phyloP scores from a whole-genome alignment of 2,888 invertebrate species.

The Hanleya hanleyi region DNA sequence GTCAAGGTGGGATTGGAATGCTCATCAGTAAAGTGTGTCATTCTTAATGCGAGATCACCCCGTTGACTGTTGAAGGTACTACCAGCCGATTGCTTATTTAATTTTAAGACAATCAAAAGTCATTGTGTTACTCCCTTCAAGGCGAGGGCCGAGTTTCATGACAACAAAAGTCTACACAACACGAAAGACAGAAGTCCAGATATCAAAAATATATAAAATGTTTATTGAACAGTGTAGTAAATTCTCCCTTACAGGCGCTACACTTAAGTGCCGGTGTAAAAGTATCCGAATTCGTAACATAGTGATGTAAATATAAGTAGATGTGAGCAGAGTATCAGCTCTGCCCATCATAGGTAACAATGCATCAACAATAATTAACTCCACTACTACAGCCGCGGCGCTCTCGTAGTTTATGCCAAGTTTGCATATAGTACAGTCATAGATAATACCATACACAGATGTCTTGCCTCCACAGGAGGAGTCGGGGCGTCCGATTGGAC shows the following conservation, averaged over 20 bases:
- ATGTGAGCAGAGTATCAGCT: slow-evolving; percentile 1
- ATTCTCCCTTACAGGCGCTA: slow-evolving; percentile 7
- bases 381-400: neutral
- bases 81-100: no score
- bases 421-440: slow-evolving; percentile 2
- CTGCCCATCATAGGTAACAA: slow-evolving; percentile 1
- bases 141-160: no score
- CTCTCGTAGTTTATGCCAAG: neutral
- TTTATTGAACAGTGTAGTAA: slow-evolving; percentile 12
- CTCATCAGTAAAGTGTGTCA: no score
- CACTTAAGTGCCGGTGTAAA: slow-evolving; percentile 12
- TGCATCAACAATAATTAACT: slow-evolving; percentile 3
- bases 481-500: no score
- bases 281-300: slow-evolving; percentile 10
- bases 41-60: no score
- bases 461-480: no score
- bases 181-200: no score
- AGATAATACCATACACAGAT: slow-evolving; percentile 1
- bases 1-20: no score
- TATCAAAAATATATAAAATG: slow-evolving; percentile 11
- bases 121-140: no score
- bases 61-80: no score
- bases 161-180: no score
- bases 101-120: no score
- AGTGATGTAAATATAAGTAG: slow-evolving; percentile 12